Conservation (phyloP, 2,888 invertebrate species). For the Thymelicus acteon region DNA sequence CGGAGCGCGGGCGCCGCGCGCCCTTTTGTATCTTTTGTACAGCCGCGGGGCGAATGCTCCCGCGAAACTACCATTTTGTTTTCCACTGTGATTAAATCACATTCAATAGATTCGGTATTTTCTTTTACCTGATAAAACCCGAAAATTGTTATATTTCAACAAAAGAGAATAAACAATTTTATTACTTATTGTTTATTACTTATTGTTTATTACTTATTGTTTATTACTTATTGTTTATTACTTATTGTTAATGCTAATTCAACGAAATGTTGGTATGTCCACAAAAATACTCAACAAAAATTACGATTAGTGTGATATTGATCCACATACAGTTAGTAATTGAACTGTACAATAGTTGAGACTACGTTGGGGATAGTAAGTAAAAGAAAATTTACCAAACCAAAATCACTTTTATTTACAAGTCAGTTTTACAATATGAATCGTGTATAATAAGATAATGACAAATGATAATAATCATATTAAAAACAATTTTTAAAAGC, state of each 20-base stretch:
- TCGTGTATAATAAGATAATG: constrained; percentile 74
- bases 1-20: too few species aligned
- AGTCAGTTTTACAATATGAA: constrained; percentile 69
- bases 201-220: too few species aligned
- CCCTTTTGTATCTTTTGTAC: constrained; percentile 62
- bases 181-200: too few species aligned
- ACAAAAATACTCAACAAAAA: too few species aligned
- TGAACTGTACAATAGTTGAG: too few species aligned
- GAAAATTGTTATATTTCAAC: too few species aligned
- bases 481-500: constrained; percentile 75
- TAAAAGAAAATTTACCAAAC: constrained; percentile 64
- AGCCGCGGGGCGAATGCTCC: constrained; percentile 49
- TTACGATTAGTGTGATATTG: too few species aligned
- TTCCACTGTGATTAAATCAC: constrained; percentile 80
- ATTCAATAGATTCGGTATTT: constrained; percentile 53
- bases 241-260: too few species aligned
- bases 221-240: too few species aligned
- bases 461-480: constrained; percentile 71
- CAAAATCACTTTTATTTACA: constrained; percentile 85
- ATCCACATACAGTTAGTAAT: too few species aligned
- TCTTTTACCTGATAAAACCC: constrained; percentile 43
- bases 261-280: too few species aligned
- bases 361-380: not conserved
- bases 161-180: too few species aligned
- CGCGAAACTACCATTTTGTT: constrained; percentile 61